Evolutionary conservation across 2,797 vertebrate genomes (phyloP).

Genomic region (Sebastes variabilis): DNA sequence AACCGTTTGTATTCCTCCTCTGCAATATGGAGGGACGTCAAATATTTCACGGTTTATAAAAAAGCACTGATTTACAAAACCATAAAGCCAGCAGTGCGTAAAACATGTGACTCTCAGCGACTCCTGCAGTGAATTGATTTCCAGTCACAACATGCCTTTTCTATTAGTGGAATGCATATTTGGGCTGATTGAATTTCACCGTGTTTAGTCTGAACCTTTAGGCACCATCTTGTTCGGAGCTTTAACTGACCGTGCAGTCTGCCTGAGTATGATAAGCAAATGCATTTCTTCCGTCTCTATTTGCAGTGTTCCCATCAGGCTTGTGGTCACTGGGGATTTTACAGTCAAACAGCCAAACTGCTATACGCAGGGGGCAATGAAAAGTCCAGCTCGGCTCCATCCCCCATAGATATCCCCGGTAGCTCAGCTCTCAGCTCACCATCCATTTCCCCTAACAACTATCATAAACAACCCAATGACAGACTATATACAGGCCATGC

Average conservation of each 20-base stretch:
- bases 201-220: conserved; percentile 44
- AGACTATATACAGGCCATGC: neutral
- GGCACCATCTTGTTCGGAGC: neutral
- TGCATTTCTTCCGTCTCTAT: conserved; percentile 11
- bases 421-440: conserved; percentile 1
- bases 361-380: neutral
- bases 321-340: conserved; percentile 22
- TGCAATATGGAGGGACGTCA: conserved; percentile 5
- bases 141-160: conserved; percentile 65
- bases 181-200: conserved; percentile 56
- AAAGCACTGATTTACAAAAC: conserved; percentile 54
- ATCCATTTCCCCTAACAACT: conserved; percentile 20
- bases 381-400: neutral
- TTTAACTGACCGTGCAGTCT: conserved; percentile 32
- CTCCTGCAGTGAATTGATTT: conserved; percentile 76
- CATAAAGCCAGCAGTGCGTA: conserved; percentile 55
- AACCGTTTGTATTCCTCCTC: neutral
- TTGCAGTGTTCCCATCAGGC: neutral
- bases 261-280: conserved; percentile 35
- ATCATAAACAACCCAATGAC: conserved; percentile 37
- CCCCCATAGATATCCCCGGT: neutral
- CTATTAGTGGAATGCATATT: conserved; percentile 61
- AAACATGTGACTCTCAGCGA: conserved; percentile 64
- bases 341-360: conserved; percentile 1
- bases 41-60: conserved; percentile 40